These are phyloP conservation scores for Eupithecia insigniata DNA, from an alignment of 2,888 invertebrate species.

Conservation along the genomic window DNA sequence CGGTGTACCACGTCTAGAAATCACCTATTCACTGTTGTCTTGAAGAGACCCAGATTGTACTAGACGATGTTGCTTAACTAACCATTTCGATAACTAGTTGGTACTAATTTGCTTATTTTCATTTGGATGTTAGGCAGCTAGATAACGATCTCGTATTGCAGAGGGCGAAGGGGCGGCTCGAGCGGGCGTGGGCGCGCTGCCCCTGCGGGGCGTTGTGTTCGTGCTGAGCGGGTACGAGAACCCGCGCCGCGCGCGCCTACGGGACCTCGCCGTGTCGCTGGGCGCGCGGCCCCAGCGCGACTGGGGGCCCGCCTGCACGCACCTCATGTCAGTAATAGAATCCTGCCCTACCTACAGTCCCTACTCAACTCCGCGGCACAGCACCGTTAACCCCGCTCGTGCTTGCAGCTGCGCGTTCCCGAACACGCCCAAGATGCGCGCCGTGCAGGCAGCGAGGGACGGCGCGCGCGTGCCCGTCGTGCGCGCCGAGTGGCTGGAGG, in stretches of 20 bases:
- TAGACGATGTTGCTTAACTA: too few relatives aligned
- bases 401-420: slow-evolving; percentile 91
- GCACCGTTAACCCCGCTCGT: slow-evolving; percentile 66
- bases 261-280: slow-evolving; percentile 88
- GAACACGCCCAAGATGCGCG: slow-evolving; percentile 93
- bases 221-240: slow-evolving; percentile 95
- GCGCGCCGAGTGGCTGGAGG: slow-evolving; percentile 60
- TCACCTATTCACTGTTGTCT: too few relatives aligned
- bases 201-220: slow-evolving; percentile 87
- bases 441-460: slow-evolving; percentile 86
- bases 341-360: neutral
- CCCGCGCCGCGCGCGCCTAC: slow-evolving; percentile 87
- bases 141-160: neutral
- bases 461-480: slow-evolving; percentile 87
- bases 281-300: slow-evolving; percentile 91
- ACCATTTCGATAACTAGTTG: too few relatives aligned
- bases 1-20: too few relatives aligned
- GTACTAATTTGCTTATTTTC: too few relatives aligned
- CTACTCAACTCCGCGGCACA: slow-evolving; percentile 45
- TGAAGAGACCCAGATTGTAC: too few relatives aligned
- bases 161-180: neutral
- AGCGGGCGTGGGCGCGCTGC: slow-evolving; percentile 29
- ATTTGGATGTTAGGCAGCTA: neutral
- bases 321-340: slow-evolving; percentile 88
- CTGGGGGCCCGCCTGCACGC: slow-evolving; percentile 91